phyloP scores from a whole-genome alignment of 2,888 invertebrate genomes.

The Periphyllus acericola region DNA sequence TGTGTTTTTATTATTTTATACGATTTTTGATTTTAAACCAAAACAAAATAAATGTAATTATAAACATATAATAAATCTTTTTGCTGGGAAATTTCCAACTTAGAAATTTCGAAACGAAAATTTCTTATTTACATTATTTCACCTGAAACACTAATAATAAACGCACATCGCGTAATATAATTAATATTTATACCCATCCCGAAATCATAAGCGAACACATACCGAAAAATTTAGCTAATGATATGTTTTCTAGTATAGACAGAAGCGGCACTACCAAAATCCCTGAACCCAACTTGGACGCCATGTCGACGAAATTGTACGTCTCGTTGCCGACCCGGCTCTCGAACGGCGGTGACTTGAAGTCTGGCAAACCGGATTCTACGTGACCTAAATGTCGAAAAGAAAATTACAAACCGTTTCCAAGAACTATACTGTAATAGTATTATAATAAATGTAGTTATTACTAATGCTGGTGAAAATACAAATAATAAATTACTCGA shows the following conservation, averaged over 20 bases:
- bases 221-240: conserved; percentile 79
- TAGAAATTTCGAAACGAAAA: too few species aligned
- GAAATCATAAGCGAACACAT: conserved; percentile 66
- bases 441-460: too few species aligned
- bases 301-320: conserved; percentile 71
- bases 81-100: too few species aligned
- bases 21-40: too few species aligned
- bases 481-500: conserved; percentile 70
- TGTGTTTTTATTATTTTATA: too few species aligned
- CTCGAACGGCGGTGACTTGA: conserved; percentile 76
- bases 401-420: conserved; percentile 44
- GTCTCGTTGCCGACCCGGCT: conserved; percentile 72
- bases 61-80: too few species aligned
- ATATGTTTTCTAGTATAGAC: conserved; percentile 77
- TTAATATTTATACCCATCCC: background rate
- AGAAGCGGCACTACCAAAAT: conserved; percentile 76
- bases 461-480: too few species aligned
- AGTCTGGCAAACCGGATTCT: conserved; percentile 76
- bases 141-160: background rate
- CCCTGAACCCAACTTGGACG: conserved; percentile 74
- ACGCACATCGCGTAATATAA: background rate
- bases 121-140: too few species aligned
- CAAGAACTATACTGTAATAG: background rate
- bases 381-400: conserved; percentile 72
- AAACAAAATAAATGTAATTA: too few species aligned